These are phyloP conservation scores for Haemorhous mexicanus DNA, from an alignment of 2,113 vertebrate genomes.

Conservation along the genomic window DNA sequence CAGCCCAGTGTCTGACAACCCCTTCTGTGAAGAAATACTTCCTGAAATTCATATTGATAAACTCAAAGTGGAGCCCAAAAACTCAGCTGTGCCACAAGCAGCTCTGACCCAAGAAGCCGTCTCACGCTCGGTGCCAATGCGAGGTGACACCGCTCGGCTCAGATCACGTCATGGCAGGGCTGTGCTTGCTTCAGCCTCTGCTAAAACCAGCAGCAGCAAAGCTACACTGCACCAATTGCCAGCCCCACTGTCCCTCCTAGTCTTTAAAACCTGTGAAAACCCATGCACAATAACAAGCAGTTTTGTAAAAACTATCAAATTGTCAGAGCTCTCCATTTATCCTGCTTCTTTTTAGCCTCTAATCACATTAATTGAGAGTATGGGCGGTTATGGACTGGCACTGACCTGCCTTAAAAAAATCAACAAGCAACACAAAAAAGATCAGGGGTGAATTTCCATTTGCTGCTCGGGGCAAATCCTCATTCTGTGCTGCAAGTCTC, in stretches of 20 bases:
- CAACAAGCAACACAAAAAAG: background rate
- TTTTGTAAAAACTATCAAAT: background rate
- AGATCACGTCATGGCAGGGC: background rate
- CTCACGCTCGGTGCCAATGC: accelerated
- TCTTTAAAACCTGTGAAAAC: background rate
- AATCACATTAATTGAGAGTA: background rate
- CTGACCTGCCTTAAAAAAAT: background rate
- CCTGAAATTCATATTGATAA: background rate
- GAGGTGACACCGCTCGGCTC: conserved; percentile 8
- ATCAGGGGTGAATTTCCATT: background rate
- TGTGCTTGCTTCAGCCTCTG: background rate
- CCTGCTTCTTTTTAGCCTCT: background rate
- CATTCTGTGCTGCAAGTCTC: accelerated
- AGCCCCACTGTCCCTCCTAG: background rate
- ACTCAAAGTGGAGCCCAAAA: background rate
- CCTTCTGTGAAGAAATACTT: background rate
- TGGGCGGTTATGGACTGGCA: background rate
- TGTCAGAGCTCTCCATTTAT: background rate
- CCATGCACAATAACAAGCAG: accelerated
- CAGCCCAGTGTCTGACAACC: background rate
- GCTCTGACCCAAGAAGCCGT: background rate
- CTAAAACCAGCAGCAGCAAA: background rate
- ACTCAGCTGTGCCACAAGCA: background rate
- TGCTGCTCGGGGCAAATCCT: background rate
- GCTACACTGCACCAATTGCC: accelerated